Conservation (phyloP, 2,797 vertebrate genomes). For the Cirrhinus molitorella region DNA sequence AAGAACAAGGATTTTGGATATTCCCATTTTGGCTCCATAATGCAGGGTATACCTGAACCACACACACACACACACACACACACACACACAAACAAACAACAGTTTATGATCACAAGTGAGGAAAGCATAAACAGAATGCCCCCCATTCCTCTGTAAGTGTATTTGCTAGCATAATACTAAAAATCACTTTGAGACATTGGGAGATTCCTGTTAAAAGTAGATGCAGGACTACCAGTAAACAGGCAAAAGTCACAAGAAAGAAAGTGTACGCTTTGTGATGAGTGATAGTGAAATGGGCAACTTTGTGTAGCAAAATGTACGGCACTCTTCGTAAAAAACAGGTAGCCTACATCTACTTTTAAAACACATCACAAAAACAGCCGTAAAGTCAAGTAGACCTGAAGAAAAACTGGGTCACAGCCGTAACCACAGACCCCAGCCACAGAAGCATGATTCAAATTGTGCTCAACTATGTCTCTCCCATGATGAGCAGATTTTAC, state of each 20-base stretch:
- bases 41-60: too few relatives aligned
- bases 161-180: not conserved
- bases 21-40: too few relatives aligned
- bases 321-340: not conserved
- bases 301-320: not conserved
- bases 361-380: not conserved
- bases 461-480: not conserved
- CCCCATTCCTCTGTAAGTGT: not conserved
- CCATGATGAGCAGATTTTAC: not conserved
- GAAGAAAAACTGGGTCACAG: constrained; percentile 43
- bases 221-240: not conserved
- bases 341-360: too few relatives aligned
- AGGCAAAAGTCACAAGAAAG: not conserved
- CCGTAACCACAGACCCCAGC: constrained; percentile 43
- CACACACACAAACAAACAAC: too few relatives aligned
- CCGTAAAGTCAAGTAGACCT: not conserved
- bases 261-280: not conserved
- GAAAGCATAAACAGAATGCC: not conserved
- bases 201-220: not conserved
- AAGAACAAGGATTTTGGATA: too few relatives aligned
- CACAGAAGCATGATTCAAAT: constrained; percentile 7
- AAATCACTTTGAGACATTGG: not conserved
- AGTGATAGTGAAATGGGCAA: not conserved
- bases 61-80: too few relatives aligned
- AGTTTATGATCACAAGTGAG: not conserved